phyloP scores from a whole-genome alignment of 2,797 vertebrate genomes.

The Enteromius mattozi region DNA sequence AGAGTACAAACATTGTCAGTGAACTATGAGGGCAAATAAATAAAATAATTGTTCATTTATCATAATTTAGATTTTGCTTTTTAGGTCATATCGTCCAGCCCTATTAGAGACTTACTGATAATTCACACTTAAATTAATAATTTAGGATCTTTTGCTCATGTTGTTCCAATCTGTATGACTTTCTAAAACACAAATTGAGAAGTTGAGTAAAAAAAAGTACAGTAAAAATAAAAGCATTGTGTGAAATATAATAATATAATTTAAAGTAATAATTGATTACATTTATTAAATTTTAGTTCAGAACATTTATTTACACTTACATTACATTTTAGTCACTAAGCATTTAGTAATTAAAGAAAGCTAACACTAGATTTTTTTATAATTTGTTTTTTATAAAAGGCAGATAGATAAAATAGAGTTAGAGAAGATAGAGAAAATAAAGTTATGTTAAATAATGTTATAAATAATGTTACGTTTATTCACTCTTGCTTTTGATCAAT shows the following conservation, averaged over 20 bases:
- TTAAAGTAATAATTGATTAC: not conserved
- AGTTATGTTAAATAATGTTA: too few species aligned
- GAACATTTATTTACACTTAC: not conserved
- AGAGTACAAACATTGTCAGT: not conserved
- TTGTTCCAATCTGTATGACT: slow-evolving; percentile 1
- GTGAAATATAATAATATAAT: not conserved
- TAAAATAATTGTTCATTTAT: not conserved
- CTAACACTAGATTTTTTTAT: too few species aligned
- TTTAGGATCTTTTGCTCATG: not conserved
- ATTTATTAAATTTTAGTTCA: not conserved
- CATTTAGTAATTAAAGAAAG: too few species aligned
- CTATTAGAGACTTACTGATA: not conserved
- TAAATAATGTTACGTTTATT: not conserved
- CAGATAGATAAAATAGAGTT: too few species aligned
- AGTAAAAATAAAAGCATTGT: not conserved
- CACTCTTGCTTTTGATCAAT: not conserved
- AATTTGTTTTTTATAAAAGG: too few species aligned
- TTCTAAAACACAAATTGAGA: not conserved
- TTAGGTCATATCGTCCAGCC: not conserved
- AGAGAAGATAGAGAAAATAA: too few species aligned
- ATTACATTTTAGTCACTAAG: too few species aligned
- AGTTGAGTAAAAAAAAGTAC: not conserved
- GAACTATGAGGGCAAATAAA: not conserved
- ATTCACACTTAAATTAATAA: not conserved
- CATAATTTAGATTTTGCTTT: not conserved